Evolutionary conservation across 37 sponge, comb jelly and placozoan genomes (phyloP), one percentile per base, ranked within the genome.

Genomic region (Aphrocallistes beatrix): DNA sequence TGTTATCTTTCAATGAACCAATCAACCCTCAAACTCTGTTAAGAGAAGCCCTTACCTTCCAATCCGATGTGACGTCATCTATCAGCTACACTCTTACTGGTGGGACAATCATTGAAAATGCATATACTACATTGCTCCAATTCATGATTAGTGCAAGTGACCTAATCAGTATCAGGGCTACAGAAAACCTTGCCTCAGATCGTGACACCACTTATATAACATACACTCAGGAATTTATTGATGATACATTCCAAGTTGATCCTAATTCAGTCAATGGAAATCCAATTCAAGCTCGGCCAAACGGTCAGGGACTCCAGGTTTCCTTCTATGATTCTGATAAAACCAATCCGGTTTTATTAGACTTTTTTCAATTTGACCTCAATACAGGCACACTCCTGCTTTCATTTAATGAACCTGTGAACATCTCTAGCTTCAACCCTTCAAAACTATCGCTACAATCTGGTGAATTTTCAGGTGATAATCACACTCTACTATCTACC

Each of bases 351-450:
- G 51, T 23, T 0, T 60, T 95, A 0, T 39, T 82, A 1, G 88
- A 83, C 81, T 95, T 87, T 37, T 85, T 88, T 19, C 88, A 48
- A n/a, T 82, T 95, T 38, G 93, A 95, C 51, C 36, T 95, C 39
- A 85, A 93, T 49, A 84, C 50, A 38, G 96, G 96, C 0, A 38
- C 50, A 10, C 40, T 95, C 1, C 37, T 38, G 23, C 51, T 95
- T 37, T 91, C 90, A 0, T 95, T 91, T 87, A 86, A 94, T 91
- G 92, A 94, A 45, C 91, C 90, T 0, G 84, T 95, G 23, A 85
- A 93, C 36, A 86, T 85, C 0, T 19, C 86, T 28, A 87, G 51
- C 50, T 90, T 95, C 38, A 82, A 95, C 75, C 40, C 90, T 21
- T 83, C 84, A 37, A 89, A 93, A 38, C 37, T 95, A 28, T 82